These are phyloP conservation scores for Lordiphosa fenestrarum DNA, from an alignment of 2,888 invertebrate species.

Conservation along the genomic window DNA sequence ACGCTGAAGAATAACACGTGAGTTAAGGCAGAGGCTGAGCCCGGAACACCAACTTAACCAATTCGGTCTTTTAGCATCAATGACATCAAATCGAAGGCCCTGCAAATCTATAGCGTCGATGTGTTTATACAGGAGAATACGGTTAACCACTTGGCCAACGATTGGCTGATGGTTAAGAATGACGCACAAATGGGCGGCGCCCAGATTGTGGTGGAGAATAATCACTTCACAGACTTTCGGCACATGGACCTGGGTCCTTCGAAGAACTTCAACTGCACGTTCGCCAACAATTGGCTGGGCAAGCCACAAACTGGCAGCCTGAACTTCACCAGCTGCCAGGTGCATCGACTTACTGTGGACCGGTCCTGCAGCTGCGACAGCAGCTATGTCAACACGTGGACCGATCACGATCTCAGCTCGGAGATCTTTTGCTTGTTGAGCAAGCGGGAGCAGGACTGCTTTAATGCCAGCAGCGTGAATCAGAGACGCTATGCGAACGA, in stretches of 20 bases:
- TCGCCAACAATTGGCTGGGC: slow-evolving; percentile 76
- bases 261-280: slow-evolving; percentile 68
- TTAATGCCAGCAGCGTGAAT: slow-evolving; percentile 75
- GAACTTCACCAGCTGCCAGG: slow-evolving; percentile 75
- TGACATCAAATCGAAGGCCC: slow-evolving; percentile 74
- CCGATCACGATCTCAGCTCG: slow-evolving; percentile 74
- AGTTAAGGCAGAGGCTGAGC: slow-evolving; percentile 25
- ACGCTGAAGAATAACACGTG: slow-evolving; percentile 76
- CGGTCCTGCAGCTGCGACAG: slow-evolving; percentile 74
- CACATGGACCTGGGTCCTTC: slow-evolving; percentile 67
- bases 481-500: slow-evolving; percentile 74
- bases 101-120: slow-evolving; percentile 71
- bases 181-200: slow-evolving; percentile 64
- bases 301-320: slow-evolving; percentile 70
- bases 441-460: slow-evolving; percentile 65
- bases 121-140: slow-evolving; percentile 73
- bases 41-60: background rate
- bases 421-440: slow-evolving; percentile 76
- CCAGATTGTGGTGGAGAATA: slow-evolving; percentile 70
- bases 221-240: slow-evolving; percentile 73
- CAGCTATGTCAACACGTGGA: slow-evolving; percentile 68
- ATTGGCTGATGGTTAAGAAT: slow-evolving; percentile 77
- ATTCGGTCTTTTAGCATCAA: slow-evolving; percentile 63
- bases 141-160: slow-evolving; percentile 64
- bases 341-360: slow-evolving; percentile 72